Conservation (phyloP, 2,113 vertebrate species). For the Ammospiza nelsoni region DNA sequence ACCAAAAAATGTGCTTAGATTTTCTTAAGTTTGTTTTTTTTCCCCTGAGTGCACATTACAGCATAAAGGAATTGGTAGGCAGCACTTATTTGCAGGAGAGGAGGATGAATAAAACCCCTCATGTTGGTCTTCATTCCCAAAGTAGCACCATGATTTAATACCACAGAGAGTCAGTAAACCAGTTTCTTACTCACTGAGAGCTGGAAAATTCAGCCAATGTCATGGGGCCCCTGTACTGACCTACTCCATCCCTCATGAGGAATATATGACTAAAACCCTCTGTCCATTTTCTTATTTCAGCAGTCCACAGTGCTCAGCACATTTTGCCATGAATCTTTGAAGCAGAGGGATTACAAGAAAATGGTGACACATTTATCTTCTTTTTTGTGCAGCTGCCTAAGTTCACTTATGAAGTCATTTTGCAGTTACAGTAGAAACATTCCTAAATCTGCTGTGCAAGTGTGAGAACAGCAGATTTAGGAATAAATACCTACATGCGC, state of each 20-base stretch:
- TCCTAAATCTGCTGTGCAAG: background rate
- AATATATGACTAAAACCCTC: background rate
- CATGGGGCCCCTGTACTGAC: background rate
- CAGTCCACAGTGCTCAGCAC: background rate
- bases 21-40: background rate
- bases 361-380: background rate
- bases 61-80: background rate
- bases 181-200: background rate
- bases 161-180: background rate
- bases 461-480: background rate
- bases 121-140: background rate
- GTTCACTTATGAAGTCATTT: background rate
- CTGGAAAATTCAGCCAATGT: background rate
- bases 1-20: background rate
- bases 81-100: background rate
- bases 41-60: background rate
- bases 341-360: background rate
- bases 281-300: background rate
- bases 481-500: background rate
- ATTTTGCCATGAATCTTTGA: background rate
- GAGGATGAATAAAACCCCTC: background rate
- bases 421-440: background rate
- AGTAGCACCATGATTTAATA: background rate
- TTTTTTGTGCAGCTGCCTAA: background rate
- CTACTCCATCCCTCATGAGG: background rate